These are phyloP conservation scores for Scaptomyza tumidula DNA, from an alignment of 2,888 invertebrate species.

Conservation along the genomic window DNA sequence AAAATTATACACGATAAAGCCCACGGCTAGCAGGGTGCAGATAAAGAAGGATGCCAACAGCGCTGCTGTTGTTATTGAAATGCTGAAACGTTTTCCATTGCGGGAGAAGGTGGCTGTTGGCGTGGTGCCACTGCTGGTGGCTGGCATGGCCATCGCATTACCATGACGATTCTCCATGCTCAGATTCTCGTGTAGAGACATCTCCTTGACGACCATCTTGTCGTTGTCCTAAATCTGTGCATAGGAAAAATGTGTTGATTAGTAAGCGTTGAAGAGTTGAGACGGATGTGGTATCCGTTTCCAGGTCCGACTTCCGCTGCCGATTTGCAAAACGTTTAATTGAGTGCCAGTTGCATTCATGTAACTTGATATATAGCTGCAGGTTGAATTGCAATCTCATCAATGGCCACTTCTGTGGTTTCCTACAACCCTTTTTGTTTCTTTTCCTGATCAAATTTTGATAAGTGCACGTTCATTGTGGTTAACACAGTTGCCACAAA, in stretches of 20 bases:
- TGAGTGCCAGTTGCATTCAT: conserved; percentile 20
- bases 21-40: conserved; percentile 88
- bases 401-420: conserved; percentile 66
- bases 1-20: conserved; percentile 91
- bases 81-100: conserved; percentile 85
- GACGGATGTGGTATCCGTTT: conserved; percentile 46
- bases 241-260: conserved; percentile 37
- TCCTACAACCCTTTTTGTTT: conserved; percentile 31
- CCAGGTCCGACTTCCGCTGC: conserved; percentile 46
- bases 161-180: conserved; percentile 67
- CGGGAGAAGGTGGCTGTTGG: conserved; percentile 62
- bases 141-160: conserved; percentile 24
- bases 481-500: conserved; percentile 8
- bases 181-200: conserved; percentile 79
- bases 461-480: conserved; percentile 11
- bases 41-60: conserved; percentile 88
- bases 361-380: conserved; percentile 67
- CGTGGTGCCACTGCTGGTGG: conserved; percentile 27
- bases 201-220: conserved; percentile 81
- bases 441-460: conserved; percentile 13
- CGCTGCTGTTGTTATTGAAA: conserved; percentile 88
- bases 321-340: conserved; percentile 33
- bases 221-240: conserved; percentile 19
- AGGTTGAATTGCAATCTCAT: conserved; percentile 63
- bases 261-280: conserved; percentile 3